Evolutionary conservation across 2,113 vertebrate genomes (phyloP), one percentile per base, ranked within the genome.

Genomic region (Hippocampus guttulatus): DNA sequence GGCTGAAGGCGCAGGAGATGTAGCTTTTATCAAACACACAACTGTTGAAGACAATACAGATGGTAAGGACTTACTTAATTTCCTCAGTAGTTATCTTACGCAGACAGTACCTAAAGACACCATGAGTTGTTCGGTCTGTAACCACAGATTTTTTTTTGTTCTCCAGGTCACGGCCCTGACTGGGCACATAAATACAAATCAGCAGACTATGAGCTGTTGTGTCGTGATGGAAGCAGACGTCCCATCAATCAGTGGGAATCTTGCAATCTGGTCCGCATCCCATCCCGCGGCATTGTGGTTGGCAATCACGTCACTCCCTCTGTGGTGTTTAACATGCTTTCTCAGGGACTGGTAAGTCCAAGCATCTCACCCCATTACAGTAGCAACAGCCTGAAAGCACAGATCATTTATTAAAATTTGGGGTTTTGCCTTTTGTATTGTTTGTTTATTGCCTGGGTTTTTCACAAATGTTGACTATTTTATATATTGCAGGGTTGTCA

Each of bases 1-100:
- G 80, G 93, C 65, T 74, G 92, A 95, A 11, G 81, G 49, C 70
- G 77, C 81, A 30, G 95, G 95, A 81, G 88, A 96, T 0, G 93
- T 97, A 0, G 94, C 95, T 69, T 97, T 97, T 80, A 89, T 94
- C 74, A 95, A 95, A 84, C 93, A 96, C 86, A 95, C 92, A 9
- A 95, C 93, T 1, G 94, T 95, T 1, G 57, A 21, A 40, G 94
- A 96, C 0, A 92, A 95, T 85, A 94, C 91, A 2, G 90, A 94
- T 2, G 93, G 95, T 95, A 84, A 90, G 0, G 0, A 30, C 12
- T 71, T 51, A 62, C 14, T 70, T 38, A 1, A 41, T 1, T 54
- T 21, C 47, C 15, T 62, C 33, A 2, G 5, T 15, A 18, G 8
- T 15, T 61, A 33, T 8, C 8, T 23, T 27, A 11, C 8, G 54